phyloP scores from a whole-genome alignment of 2,888 invertebrate genomes.

The Suillia variegata region DNA sequence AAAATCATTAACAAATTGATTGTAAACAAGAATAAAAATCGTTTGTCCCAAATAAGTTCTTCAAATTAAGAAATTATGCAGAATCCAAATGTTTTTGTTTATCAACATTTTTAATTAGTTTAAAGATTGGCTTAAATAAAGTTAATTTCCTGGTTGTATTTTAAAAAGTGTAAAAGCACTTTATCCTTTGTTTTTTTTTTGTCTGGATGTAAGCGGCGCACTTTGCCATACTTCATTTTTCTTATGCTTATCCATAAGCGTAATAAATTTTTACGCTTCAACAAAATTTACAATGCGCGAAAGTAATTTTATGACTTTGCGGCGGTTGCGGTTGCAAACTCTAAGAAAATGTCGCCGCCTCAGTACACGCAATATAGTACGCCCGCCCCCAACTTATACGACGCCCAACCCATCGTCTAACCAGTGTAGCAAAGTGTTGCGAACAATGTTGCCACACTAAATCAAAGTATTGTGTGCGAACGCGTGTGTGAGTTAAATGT shows the following conservation, averaged over 20 bases:
- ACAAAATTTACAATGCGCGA: slow-evolving; percentile 59
- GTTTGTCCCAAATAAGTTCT: too few species aligned
- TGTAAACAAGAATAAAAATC: too few species aligned
- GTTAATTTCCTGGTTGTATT: too few species aligned
- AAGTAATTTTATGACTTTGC: slow-evolving; percentile 60
- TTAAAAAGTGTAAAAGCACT: too few species aligned
- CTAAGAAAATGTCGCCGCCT: slow-evolving; percentile 3
- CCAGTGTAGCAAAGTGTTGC: slow-evolving; percentile 20
- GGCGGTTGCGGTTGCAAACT: slow-evolving; percentile 41
- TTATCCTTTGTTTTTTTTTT: too few species aligned
- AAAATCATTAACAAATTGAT: too few species aligned
- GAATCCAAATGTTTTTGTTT: too few species aligned
- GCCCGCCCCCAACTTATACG: not conserved
- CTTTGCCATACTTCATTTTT: not conserved
- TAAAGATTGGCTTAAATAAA: too few species aligned
- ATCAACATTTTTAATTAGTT: too few species aligned
- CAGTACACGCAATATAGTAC: not conserved
- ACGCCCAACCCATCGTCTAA: not conserved
- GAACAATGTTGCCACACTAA: slow-evolving; percentile 31
- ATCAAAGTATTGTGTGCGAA: slow-evolving; percentile 33
- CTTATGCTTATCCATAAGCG: slow-evolving; percentile 41
- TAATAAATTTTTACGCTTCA: slow-evolving; percentile 58
- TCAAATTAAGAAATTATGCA: too few species aligned
- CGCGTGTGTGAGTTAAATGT: slow-evolving; percentile 18
- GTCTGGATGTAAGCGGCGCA: too few species aligned